Evolutionary conservation across 2,888 invertebrate genomes (phyloP).

Genomic region (Stenodera caucasica): DNA sequence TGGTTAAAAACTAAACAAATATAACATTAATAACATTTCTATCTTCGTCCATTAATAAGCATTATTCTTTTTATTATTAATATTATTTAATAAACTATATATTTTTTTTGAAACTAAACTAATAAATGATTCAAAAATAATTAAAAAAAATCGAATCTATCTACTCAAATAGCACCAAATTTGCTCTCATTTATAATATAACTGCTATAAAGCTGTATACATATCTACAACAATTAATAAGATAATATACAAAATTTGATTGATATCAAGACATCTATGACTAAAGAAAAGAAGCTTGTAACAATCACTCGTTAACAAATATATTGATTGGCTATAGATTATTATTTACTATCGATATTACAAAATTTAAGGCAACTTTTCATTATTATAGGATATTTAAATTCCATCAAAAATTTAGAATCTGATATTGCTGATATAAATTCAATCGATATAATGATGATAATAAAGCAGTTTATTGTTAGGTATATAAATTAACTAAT

Average conservation of each 20-base stretch:
- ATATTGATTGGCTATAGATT: conserved; percentile 3
- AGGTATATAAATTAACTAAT: conserved; percentile 7
- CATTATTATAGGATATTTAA: conserved; percentile 12
- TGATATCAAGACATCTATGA: conserved; percentile 30
- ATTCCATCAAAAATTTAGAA: conserved; percentile 22
- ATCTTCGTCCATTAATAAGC: conserved; percentile 34
- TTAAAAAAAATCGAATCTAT: conserved; percentile 36
- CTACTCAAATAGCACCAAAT: conserved; percentile 55
- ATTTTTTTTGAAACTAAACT: conserved; percentile 19
- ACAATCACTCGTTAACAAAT: conserved; percentile 21
- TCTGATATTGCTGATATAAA: conserved; percentile 22
- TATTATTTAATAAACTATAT: conserved; percentile 25
- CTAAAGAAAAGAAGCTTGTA: conserved; percentile 14
- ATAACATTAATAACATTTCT: conserved; percentile 28
- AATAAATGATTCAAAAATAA: conserved; percentile 17
- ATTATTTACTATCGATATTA: not conserved
- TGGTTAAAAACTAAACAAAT: conserved; percentile 34
- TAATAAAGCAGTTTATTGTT: too few species aligned
- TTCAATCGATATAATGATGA: conserved; percentile 3
- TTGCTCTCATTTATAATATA: conserved; percentile 53
- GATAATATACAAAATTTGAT: conserved; percentile 28
- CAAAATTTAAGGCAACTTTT: conserved; percentile 19
- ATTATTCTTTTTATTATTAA: conserved; percentile 35
- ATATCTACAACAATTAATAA: conserved; percentile 45
- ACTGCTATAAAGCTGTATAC: conserved; percentile 53